phyloP scores from a whole-genome alignment of 2,888 invertebrate species.

The Leptinotarsa juncta region DNA sequence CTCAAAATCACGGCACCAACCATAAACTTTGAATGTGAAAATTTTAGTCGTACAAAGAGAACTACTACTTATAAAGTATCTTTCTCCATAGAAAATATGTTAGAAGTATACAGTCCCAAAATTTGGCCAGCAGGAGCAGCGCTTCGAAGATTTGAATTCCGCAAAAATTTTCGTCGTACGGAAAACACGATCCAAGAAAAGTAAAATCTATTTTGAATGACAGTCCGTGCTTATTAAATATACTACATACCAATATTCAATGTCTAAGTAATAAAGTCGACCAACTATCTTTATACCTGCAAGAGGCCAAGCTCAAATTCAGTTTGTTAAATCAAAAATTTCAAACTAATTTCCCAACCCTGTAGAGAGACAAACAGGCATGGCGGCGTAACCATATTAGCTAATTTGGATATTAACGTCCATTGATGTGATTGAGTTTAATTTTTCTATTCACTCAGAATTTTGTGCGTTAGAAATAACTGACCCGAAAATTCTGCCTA shows the following conservation, averaged over 20 bases:
- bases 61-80: too few relatives aligned
- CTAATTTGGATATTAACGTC: conserved; percentile 15
- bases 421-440: conserved; percentile 16
- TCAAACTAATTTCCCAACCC: conserved; percentile 12
- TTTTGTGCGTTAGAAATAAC: too few relatives aligned
- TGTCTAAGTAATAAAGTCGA: conserved; percentile 19
- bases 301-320: conserved; percentile 16
- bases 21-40: too few relatives aligned
- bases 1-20: too few relatives aligned
- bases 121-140: too few relatives aligned
- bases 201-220: conserved; percentile 1
- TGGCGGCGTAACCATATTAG: conserved; percentile 14
- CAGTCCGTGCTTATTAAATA: conserved; percentile 1
- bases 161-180: conserved; percentile 6
- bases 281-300: conserved; percentile 2
- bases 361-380: conserved; percentile 19
- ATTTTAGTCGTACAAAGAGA: too few relatives aligned
- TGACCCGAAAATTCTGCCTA: too few relatives aligned
- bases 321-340: neutral
- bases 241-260: conserved; percentile 6
- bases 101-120: too few relatives aligned
- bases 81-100: too few relatives aligned
- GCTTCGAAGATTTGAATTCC: conserved; percentile 19
- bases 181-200: neutral
- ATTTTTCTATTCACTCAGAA: too few relatives aligned